Evolutionary conservation across 2,797 vertebrate genomes (phyloP), one percentile per base, ranked within the genome.

Genomic region (Aulostomus chinensis): DNA sequence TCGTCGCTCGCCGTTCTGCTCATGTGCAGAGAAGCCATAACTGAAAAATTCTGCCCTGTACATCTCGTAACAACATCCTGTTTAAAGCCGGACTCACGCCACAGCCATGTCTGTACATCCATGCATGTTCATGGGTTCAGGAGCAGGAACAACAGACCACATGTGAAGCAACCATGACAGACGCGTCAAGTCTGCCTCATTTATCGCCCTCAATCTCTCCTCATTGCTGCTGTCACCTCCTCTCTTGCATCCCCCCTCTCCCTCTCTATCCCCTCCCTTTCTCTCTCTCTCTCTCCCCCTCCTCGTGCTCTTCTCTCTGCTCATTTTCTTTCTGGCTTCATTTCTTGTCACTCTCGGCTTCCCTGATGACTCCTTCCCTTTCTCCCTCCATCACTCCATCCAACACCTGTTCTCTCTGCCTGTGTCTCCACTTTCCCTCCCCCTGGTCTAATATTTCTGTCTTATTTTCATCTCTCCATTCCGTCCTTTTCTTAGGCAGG

Each of bases 361-460:
- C 61, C 58, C 60, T 1, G 11, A 49, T 56, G 66, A 46, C 53
- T 68, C 37, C 24, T 21, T 52, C 48, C 58, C 25, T 29, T 50
- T 11, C 43, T 65, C 45, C 12, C 29, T 70, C 25, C 0, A 16
- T 69, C 73, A 11, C 17, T 73, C 61, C 49, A 62, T 70, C 58
- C 73, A 51, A 42, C 73, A 77, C 70, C 73, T 77, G 76, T 61
- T 68, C 55, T 0, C 42, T 42, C 15, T 16, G 35, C 39, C 29
- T n/a, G 0, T 4, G 22, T 29, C 35, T 57, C 46, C 54, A 54
- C 47, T 13, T 36, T 53, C 15, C 30, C 25, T 35, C 40, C 43
- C 16, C 1, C 42, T 16, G 18, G 42, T 59, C 45, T 25, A 15
- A 38, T 29, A 40, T 65, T 55, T 57, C 24, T 17, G 36, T 40